These are phyloP conservation scores for Acleris cristana DNA, from an alignment of 2,888 invertebrate genomes.

Conservation along the genomic window DNA sequence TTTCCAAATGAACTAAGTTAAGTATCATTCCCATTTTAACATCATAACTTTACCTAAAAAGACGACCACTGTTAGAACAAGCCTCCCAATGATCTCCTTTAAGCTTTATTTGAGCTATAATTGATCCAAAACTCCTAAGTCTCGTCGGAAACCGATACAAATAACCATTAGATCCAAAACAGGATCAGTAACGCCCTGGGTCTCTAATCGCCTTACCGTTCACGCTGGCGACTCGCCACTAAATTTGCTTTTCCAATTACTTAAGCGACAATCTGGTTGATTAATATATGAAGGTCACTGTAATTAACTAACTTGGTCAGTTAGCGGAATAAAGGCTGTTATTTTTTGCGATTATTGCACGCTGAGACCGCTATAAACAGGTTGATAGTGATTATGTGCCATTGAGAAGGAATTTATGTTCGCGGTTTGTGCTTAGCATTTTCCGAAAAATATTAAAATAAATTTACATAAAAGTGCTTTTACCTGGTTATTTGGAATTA, in stretches of 20 bases:
- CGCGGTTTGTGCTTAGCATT: constrained; percentile 18
- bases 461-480: too few relatives aligned
- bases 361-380: too few relatives aligned
- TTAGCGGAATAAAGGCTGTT: not conserved
- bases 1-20: too few relatives aligned
- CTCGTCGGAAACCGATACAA: constrained; percentile 11
- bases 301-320: constrained; percentile 1
- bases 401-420: constrained; percentile 34
- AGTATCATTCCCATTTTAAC: too few relatives aligned
- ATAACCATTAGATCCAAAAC: constrained; percentile 9
- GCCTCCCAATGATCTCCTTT: too few relatives aligned
- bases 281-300: constrained; percentile 4
- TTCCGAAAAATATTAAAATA: not conserved
- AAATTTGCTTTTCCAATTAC: constrained; percentile 25
- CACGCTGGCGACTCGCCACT: constrained; percentile 10
- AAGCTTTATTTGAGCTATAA: not conserved
- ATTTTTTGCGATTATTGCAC: not conserved
- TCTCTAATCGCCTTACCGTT: constrained; percentile 23
- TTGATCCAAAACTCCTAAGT: not conserved
- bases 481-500: too few relatives aligned
- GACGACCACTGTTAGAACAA: too few relatives aligned
- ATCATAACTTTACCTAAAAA: too few relatives aligned
- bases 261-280: constrained; percentile 24
- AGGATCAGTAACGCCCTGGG: constrained; percentile 12
- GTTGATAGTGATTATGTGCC: constrained; percentile 12